Conservation (phyloP, 2,797 vertebrate genomes). For the Platyrinchus mystaceus region DNA sequence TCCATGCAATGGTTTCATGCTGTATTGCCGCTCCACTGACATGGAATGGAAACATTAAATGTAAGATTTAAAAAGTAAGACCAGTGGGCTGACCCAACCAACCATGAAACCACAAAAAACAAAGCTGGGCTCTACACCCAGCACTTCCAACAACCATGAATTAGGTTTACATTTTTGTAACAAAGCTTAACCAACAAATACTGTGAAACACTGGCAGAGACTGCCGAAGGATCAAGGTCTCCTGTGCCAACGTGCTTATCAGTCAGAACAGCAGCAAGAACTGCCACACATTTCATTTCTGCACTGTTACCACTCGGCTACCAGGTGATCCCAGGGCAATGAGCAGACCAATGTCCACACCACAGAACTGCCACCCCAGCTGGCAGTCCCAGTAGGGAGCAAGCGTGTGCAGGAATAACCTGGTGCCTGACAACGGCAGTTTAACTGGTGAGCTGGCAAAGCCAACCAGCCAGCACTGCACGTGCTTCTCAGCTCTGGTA, state of each 20-base stretch:
- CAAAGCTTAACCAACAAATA: not conserved
- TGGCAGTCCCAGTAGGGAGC: not conserved
- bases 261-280: rapidly evolving
- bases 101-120: not conserved
- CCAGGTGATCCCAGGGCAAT: not conserved
- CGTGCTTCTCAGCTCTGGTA: not conserved
- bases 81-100: not conserved
- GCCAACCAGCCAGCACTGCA: not conserved
- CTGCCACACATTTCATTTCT: not conserved
- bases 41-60: not conserved
- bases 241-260: not conserved
- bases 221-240: not conserved
- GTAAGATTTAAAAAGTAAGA: not conserved
- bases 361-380: not conserved
- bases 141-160: not conserved
- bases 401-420: not conserved
- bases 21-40: rapidly evolving
- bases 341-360: not conserved
- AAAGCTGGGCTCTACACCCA: not conserved
- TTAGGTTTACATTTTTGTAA: not conserved
- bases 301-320: not conserved
- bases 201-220: not conserved
- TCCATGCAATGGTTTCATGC: not conserved
- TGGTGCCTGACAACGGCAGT: not conserved
- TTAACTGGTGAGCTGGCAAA: not conserved